These are phyloP conservation scores for Morpho helenor DNA, from an alignment of 2,888 invertebrate species.

Conservation along the genomic window DNA sequence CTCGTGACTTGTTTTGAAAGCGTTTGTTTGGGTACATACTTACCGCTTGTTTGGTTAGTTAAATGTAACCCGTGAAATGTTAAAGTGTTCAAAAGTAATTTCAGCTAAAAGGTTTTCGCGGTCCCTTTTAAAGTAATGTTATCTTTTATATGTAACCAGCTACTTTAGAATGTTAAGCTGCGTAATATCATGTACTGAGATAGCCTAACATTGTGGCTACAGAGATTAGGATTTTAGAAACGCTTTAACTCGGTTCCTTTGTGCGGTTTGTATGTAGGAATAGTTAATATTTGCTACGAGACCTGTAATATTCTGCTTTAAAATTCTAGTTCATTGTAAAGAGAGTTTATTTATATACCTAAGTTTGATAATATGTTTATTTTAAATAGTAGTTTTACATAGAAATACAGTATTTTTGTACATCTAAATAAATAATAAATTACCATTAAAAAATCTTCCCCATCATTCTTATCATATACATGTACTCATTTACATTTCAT, in stretches of 20 bases:
- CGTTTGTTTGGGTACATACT: constrained; percentile 31
- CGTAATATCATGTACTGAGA: background rate
- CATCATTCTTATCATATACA: background rate
- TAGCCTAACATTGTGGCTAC: too few species aligned
- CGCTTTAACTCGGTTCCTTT: too few species aligned
- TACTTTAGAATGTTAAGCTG: background rate
- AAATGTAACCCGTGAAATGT: constrained; percentile 18
- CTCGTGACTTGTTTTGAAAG: constrained; percentile 36
- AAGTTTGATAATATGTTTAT: too few species aligned
- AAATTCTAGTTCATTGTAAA: too few species aligned
- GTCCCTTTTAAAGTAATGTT: constrained; percentile 9
- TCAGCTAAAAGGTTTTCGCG: constrained; percentile 12
- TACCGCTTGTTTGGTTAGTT: constrained; percentile 30
- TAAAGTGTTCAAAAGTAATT: constrained; percentile 14
- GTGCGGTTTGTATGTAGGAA: too few species aligned
- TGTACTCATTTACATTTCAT: background rate
- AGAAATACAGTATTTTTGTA: too few species aligned
- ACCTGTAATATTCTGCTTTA: too few species aligned
- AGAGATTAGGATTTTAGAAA: background rate
- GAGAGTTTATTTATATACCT: too few species aligned
- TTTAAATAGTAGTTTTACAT: too few species aligned
- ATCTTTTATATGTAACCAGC: constrained; percentile 7
- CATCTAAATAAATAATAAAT: too few species aligned
- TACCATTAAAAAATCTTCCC: too few species aligned
- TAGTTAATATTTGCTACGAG: too few species aligned